Conservation (phyloP, 1,140 invertebrate genomes). For the Eciton burchellii region DNA sequence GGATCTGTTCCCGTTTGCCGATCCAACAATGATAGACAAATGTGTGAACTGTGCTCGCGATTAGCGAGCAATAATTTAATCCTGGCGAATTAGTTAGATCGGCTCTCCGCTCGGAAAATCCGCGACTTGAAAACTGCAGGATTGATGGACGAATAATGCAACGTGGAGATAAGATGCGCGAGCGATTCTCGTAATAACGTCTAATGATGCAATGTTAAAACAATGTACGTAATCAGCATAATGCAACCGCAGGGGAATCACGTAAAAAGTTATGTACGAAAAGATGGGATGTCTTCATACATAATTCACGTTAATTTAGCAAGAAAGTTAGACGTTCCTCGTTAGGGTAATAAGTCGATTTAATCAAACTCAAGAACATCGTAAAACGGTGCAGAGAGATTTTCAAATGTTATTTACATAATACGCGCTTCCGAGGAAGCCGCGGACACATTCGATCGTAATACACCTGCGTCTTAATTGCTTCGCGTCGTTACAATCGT, state of each 20-base stretch:
- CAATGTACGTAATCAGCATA: background rate
- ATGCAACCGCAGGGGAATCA: background rate
- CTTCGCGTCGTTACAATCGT: background rate
- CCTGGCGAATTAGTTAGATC: no score
- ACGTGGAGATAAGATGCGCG: no score
- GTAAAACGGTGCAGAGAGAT: background rate
- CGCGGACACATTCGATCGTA: conserved; percentile 18
- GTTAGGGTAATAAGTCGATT: background rate
- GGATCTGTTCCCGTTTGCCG: background rate
- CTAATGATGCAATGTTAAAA: background rate
- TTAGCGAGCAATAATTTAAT: no score
- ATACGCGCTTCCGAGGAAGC: background rate
- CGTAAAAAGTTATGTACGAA: conserved; percentile 4
- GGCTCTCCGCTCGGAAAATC: no score
- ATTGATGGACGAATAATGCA: no score
- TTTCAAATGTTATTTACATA: conserved; percentile 5
- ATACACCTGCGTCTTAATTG: conserved; percentile 8
- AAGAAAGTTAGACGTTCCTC: background rate
- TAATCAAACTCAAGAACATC: background rate
- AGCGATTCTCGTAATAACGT: background rate
- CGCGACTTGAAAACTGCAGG: no score
- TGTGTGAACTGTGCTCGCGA: no score
- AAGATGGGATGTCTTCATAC: background rate
- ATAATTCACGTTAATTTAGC: background rate
- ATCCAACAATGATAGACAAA: background rate